Evolutionary conservation across 2,113 vertebrate genomes (phyloP).

Genomic region (Empidonax alnorum): DNA sequence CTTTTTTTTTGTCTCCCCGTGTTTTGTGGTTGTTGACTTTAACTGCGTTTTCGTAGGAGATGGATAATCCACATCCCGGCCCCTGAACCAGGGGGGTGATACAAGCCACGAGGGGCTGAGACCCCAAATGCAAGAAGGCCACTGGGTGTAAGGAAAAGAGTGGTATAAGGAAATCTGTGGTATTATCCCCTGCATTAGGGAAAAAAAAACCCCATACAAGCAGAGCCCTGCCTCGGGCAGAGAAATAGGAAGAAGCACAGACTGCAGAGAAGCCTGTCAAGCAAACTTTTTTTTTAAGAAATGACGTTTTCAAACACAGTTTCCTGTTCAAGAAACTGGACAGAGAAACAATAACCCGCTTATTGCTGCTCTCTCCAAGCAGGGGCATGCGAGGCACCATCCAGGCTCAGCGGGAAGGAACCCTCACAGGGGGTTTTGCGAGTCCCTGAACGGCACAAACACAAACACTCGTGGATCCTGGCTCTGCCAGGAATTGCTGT

Average conservation of each 20-base stretch:
- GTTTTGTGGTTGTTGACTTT: not conserved
- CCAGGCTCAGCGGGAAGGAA: not conserved
- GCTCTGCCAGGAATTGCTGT: not conserved
- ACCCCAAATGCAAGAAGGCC: not conserved
- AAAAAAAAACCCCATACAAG: not conserved
- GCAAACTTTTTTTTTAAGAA: not conserved
- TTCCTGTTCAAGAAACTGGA: slow-evolving; percentile 31
- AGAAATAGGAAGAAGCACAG: not conserved
- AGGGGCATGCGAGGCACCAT: fast-evolving
- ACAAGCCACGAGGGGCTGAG: not conserved
- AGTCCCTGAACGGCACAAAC: not conserved
- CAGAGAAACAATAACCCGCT: slow-evolving; percentile 1
- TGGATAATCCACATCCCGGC: not conserved
- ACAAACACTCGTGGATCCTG: not conserved
- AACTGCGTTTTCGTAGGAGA: not conserved
- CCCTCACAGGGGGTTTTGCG: not conserved
- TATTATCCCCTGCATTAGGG: not conserved
- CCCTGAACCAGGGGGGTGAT: not conserved
- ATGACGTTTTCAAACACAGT: not conserved
- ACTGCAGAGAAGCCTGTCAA: not conserved
- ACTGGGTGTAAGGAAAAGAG: not conserved
- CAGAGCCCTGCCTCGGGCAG: not conserved
- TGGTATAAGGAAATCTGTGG: not conserved
- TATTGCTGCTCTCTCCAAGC: not conserved
- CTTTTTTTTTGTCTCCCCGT: not conserved